phyloP scores from a whole-genome alignment of 2,888 invertebrate genomes.

The Hydroisotoma schaefferi region DNA sequence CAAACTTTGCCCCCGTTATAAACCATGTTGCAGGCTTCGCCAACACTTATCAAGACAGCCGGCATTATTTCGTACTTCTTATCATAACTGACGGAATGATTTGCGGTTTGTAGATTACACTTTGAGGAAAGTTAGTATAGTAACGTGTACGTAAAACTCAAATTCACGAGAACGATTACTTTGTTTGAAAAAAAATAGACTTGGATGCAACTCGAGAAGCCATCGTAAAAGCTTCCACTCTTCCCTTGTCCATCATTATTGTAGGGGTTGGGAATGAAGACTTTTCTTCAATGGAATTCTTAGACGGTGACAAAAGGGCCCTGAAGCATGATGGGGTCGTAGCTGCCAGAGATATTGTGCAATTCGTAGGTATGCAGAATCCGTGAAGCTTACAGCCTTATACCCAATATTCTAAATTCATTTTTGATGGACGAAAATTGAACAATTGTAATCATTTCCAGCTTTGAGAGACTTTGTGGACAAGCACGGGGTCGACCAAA shows the following conservation, averaged over 20 bases:
- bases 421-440: background rate
- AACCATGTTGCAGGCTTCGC: constrained; percentile 57
- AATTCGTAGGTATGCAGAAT: constrained; percentile 52
- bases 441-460: constrained; percentile 8
- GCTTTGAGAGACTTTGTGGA: constrained; percentile 39
- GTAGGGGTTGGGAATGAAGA: constrained; percentile 62
- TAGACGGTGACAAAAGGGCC: constrained; percentile 58
- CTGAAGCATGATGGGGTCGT: constrained; percentile 52
- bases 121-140: background rate
- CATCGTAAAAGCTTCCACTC: constrained; percentile 53
- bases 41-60: constrained; percentile 54
- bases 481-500: constrained; percentile 32
- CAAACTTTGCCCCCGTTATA: constrained; percentile 61
- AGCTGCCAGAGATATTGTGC: constrained; percentile 61
- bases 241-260: constrained; percentile 58
- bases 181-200: constrained; percentile 22
- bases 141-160: background rate
- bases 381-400: background rate
- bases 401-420: background rate
- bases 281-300: constrained; percentile 61
- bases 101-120: constrained; percentile 34
- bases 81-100: constrained; percentile 63
- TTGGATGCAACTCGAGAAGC: constrained; percentile 50
- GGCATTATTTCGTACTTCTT: constrained; percentile 59
- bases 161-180: background rate